phyloP scores from a whole-genome alignment of 53 echinoderm and acorn worm species.

The Holothuria scabra region DNA sequence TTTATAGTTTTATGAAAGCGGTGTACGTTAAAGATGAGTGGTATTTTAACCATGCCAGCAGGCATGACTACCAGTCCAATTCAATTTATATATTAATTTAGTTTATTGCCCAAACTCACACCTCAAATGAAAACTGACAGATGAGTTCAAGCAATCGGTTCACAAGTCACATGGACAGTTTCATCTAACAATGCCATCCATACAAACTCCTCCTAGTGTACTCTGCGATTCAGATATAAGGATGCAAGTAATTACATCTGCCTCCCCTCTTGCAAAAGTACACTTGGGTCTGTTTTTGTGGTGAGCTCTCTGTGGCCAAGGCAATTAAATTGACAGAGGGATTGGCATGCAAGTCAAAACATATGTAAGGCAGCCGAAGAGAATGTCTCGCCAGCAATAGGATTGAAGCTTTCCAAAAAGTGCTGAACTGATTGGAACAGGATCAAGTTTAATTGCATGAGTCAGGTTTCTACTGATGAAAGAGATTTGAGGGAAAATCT shows the following conservation, averaged over 20 bases:
- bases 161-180: no score
- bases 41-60: no score
- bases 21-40: no score
- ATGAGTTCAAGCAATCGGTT: neutral
- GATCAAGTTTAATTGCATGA: constrained; percentile 38
- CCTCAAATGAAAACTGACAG: constrained; percentile 40
- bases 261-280: constrained; percentile 21
- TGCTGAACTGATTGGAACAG: constrained; percentile 11
- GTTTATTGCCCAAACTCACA: constrained; percentile 25
- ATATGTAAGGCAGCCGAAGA: constrained; percentile 12
- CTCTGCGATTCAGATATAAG: neutral
- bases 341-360: constrained; percentile 49
- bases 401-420: neutral
- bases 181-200: no score
- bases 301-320: constrained; percentile 9
- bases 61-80: neutral
- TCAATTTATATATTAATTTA: constrained; percentile 17
- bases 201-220: no score
- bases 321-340: constrained; percentile 34
- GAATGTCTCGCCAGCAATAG: constrained; percentile 16
- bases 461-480: neutral
- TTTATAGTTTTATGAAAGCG: no score
- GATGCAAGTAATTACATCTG: constrained; percentile 25
- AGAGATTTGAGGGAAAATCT: neutral
- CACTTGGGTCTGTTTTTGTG: constrained; percentile 35